Evolutionary conservation across 2,888 invertebrate species (phyloP).

Genomic region (Lomographa bimaculata): DNA sequence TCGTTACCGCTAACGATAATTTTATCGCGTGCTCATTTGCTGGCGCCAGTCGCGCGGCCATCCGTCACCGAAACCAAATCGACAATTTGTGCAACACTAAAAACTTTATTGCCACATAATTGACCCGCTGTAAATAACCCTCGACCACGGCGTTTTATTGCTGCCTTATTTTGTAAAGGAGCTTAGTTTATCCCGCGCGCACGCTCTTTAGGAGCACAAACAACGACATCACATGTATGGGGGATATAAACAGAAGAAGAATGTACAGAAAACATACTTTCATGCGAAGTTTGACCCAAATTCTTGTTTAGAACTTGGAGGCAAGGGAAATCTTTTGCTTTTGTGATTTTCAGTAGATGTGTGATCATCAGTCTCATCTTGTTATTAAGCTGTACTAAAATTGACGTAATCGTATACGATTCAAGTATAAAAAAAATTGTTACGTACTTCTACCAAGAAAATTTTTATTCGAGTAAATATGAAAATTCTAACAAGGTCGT

Average conservation of each 20-base stretch:
- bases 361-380: too few relatives aligned
- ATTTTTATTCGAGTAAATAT: slow-evolving; percentile 22
- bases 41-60: slow-evolving; percentile 78
- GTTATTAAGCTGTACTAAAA: too few relatives aligned
- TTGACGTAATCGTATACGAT: too few relatives aligned
- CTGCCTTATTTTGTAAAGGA: slow-evolving; percentile 50
- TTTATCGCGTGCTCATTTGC: slow-evolving; percentile 85
- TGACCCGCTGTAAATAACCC: slow-evolving; percentile 73
- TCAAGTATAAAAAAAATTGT: too few relatives aligned
- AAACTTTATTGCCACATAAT: slow-evolving; percentile 80
- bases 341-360: too few relatives aligned
- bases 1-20: slow-evolving; percentile 85
- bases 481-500: slow-evolving; percentile 53
- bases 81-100: slow-evolving; percentile 81
- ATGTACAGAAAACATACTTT: slow-evolving; percentile 14
- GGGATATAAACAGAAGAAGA: slow-evolving; percentile 8
- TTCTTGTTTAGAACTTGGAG: slow-evolving; percentile 10
- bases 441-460: slow-evolving; percentile 27
- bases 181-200: slow-evolving; percentile 24
- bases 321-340: slow-evolving; percentile 9
- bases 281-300: slow-evolving; percentile 10
- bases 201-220: slow-evolving; percentile 15
- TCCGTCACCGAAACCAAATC: slow-evolving; percentile 79
- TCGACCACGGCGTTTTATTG: slow-evolving; percentile 55
- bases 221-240: slow-evolving; percentile 14